phyloP scores from a whole-genome alignment of 2,113 vertebrate species.

The Oryctolagus cuniculus region mOryCun1.1 NC_091445.1:40206001-40206500 shows the following conservation, averaged over 20 bases:
- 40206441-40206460: neutral
- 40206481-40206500: fast-evolving
- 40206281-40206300: fast-evolving
- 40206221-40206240: neutral
- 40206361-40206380: neutral
- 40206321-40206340: neutral
- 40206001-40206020: conserved; percentile 42
- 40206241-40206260: neutral
- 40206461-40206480: fast-evolving
- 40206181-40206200: conserved; percentile 32
- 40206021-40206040: conserved; percentile 62
- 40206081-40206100: conserved; percentile 53
- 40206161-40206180: conserved; percentile 50
- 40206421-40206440: neutral
- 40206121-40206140: conserved; percentile 36
- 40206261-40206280: neutral
- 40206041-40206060: conserved; percentile 76
- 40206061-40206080: conserved; percentile 69
- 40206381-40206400: too few species aligned
- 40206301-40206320: neutral
- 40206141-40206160: conserved; percentile 65
- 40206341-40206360: too few species aligned
- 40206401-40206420: neutral
- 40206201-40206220: neutral
- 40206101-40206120: conserved; percentile 63